These are phyloP conservation scores for Leptinotarsa defecta DNA, from an alignment of 1,140 invertebrate species.

Conservation along the genomic window DNA sequence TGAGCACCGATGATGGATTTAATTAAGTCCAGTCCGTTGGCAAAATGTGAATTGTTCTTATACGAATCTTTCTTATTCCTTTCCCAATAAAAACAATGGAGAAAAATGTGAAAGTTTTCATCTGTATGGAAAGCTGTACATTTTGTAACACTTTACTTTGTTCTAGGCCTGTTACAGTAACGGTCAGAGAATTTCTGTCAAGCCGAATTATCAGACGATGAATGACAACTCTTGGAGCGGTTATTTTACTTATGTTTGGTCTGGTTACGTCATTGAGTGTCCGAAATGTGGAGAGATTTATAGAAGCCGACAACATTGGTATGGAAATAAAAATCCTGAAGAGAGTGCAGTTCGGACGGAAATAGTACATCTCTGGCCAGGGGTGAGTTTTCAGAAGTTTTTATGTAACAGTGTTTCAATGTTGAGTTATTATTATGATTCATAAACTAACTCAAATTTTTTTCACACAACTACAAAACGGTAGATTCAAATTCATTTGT, in stretches of 20 bases:
- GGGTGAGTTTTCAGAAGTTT: slow-evolving; percentile 59
- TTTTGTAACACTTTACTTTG: not conserved
- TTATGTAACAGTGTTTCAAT: not conserved
- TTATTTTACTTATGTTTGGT: slow-evolving; percentile 79
- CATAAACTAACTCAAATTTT: too few relatives aligned
- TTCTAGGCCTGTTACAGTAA: slow-evolving; percentile 61
- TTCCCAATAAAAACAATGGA: too few relatives aligned
- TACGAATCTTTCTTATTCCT: too few relatives aligned
- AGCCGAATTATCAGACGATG: slow-evolving; percentile 63
- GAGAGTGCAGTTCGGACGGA: slow-evolving; percentile 68
- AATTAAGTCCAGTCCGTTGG: not conserved
- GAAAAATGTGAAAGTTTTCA: too few relatives aligned
- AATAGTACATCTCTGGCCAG: slow-evolving; percentile 81
- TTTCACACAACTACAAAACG: too few relatives aligned
- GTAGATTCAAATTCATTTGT: too few relatives aligned
- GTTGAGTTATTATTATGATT: too few relatives aligned
- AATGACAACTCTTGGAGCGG: slow-evolving; percentile 73
- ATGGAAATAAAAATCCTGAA: slow-evolving; percentile 79
- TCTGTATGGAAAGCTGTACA: not conserved
- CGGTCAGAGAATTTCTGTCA: slow-evolving; percentile 69
- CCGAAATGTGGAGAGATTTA: slow-evolving; percentile 82
- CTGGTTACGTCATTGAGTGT: slow-evolving; percentile 82
- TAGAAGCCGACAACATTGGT: slow-evolving; percentile 82
- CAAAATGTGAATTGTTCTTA: too few relatives aligned
- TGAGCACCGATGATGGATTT: not conserved